Percentiles rank a stretch among this genome's conserved stretches.
phyloP scores from a whole-genome alignment of 2,113 vertebrate species.

The Muntiacus muntjak region DNA sequence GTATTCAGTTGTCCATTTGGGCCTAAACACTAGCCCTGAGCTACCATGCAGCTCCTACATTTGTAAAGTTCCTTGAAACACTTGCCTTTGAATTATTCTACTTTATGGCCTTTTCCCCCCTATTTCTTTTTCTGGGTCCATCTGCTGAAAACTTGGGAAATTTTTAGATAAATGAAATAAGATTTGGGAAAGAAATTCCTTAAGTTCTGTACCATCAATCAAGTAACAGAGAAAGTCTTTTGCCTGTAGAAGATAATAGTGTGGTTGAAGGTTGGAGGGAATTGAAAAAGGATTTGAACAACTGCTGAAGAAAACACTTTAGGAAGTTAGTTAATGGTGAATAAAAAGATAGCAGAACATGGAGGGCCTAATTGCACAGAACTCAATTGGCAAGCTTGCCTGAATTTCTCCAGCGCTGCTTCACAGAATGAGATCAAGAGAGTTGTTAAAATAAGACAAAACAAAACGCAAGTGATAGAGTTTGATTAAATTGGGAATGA shows the following conservation, averaged over 20 bases:
- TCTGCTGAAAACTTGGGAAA: neutral
- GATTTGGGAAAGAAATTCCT: neutral
- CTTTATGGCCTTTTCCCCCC: neutral
- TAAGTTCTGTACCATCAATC: neutral
- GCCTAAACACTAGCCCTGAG: neutral
- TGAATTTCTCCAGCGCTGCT: slow-evolving; percentile 25
- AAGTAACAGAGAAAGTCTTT: slow-evolving; percentile 8
- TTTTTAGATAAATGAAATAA: neutral
- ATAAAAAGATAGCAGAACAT: neutral
- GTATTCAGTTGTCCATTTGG: neutral
- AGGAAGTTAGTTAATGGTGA: slow-evolving; percentile 42
- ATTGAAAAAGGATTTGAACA: slow-evolving; percentile 21
- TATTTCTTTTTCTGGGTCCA: neutral
- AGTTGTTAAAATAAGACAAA: slow-evolving; percentile 18
- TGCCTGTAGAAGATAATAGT: neutral
- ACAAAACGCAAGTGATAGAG: neutral
- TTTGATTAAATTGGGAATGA: neutral
- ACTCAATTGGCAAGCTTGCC: neutral
- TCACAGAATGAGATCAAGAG: slow-evolving; percentile 10
- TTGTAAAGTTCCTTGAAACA: neutral
- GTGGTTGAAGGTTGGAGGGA: neutral
- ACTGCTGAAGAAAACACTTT: slow-evolving; percentile 38
- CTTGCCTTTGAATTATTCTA: neutral
- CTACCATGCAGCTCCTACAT: neutral
- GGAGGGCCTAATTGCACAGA: slow-evolving; percentile 10